Evolutionary conservation across 2,797 vertebrate genomes (phyloP).

Genomic region (Molossus molossus): DNA sequence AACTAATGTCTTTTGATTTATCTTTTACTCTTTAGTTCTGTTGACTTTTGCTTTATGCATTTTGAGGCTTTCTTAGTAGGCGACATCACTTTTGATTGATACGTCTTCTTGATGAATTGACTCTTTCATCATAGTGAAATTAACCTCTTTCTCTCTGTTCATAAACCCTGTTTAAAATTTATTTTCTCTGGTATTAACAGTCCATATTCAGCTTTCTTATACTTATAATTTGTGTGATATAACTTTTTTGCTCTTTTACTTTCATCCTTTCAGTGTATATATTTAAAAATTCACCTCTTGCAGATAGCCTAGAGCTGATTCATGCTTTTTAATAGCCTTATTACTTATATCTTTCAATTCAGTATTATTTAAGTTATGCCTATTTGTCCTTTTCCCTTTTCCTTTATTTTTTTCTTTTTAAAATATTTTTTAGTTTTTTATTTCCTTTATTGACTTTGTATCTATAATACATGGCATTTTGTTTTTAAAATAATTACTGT

Average conservation of each 20-base stretch:
- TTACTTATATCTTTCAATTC: neutral
- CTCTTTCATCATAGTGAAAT: neutral
- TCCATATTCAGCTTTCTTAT: neutral
- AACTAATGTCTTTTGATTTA: neutral
- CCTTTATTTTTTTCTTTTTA: neutral
- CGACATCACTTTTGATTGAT: neutral
- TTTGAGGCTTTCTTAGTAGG: neutral
- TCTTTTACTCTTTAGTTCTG: neutral
- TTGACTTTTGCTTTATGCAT: neutral
- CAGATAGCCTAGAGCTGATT: neutral
- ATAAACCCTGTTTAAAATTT: neutral
- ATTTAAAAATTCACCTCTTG: neutral
- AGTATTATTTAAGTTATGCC: neutral
- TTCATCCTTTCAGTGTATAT: neutral
- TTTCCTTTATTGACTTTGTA: neutral
- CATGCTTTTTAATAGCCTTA: neutral
- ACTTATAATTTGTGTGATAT: neutral
- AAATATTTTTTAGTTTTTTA: neutral
- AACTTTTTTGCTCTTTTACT: neutral
- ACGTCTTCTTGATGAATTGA: neutral
- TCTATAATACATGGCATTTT: neutral
- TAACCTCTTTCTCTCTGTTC: neutral
- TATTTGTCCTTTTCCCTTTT: neutral
- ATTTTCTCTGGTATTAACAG: neutral
- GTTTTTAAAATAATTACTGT: neutral